Percentiles rank a stretch among this genome's conserved stretches.
Evolutionary conservation across 2,888 invertebrate species (phyloP).

Genomic region (Orchesella flavescens): DNA sequence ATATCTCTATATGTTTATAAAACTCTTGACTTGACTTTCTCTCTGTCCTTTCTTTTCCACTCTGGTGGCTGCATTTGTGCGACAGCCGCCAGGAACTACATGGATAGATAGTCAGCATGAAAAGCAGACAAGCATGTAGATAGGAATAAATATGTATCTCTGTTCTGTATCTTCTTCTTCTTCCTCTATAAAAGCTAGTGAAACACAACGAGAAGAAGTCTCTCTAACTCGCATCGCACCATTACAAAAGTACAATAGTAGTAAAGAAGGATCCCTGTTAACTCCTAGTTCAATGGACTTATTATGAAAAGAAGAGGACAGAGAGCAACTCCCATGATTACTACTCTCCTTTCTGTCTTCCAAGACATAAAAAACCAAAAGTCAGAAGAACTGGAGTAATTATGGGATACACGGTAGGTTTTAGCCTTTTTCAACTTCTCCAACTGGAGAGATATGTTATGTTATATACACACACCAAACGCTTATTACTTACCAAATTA

Average conservation of each 20-base stretch:
- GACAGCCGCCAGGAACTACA: constrained; percentile 58
- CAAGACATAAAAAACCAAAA: constrained; percentile 16
- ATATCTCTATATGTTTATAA: not conserved
- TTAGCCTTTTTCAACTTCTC: constrained; percentile 18
- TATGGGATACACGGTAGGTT: constrained; percentile 54
- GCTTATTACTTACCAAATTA: constrained; percentile 41
- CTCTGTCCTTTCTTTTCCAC: constrained; percentile 51
- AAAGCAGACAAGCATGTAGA: constrained; percentile 14
- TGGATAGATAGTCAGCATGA: not conserved
- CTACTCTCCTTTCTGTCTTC: constrained; percentile 24
- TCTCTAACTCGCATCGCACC: not conserved
- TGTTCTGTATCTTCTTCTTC: not conserved
- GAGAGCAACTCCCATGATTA: constrained; percentile 28
- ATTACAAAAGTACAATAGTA: not conserved
- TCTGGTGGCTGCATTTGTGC: constrained; percentile 40
- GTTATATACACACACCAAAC: not conserved
- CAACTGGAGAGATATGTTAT: not conserved
- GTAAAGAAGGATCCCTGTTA: not conserved
- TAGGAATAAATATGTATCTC: constrained; percentile 4
- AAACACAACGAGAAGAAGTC: constrained; percentile 3
- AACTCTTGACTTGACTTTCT: constrained; percentile 40
- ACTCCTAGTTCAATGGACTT: constrained; percentile 26
- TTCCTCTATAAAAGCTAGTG: not conserved
- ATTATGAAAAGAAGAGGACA: constrained; percentile 26
- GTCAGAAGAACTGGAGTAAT: constrained; percentile 36